Base-by-base conservation (phyloP, 2,113 vertebrate species). In the Pseudorhombus dupliciocellatus region DNA sequence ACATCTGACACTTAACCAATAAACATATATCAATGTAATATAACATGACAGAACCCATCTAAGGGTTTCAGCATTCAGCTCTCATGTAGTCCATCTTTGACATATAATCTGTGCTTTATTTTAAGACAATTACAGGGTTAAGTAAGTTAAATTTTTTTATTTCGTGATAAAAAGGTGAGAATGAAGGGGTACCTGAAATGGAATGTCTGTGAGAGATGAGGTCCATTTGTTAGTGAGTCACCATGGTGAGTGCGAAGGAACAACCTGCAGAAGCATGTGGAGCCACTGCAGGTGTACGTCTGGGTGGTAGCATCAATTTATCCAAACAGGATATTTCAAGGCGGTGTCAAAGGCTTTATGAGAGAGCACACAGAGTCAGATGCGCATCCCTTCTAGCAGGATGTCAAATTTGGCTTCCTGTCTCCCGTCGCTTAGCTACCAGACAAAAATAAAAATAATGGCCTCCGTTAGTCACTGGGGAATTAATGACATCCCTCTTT, bases 241-340 rank as follows among this genome's bases (percentile, higher is more conserved):
- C 61, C 76, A 69, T 84, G 75, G 71, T 60, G 81, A 86, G 77
- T 69, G 79, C 63, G 83, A 75, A 84, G 71, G 61, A 78, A 46
- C 25, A 10, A 63, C n/a, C 83, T 71, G 76, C 57, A 69, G 81
- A 79, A 60, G 37, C 72, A 70, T 74, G 77, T 70, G 22, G 76
- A 48, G 83, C 22, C 31, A 2, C 80, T 46, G 5, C 79, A 73
- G 73, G 85, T 77, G 71, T 31, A 70, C 51, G 12, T 64, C 72
- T 66, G 40, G 34, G 60, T 71, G 55, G 40, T 25, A n/a, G 30
- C 24, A 66, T 82, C 73, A 77, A 73, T 85, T 85, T 70, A 80
- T 55, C 81, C 22, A 79, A 83, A 79, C 46, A 70, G 73, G 79
- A 86, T 52, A 40, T 82, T 85, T 79, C 42, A 75, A 70, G 60